phyloP scores from a whole-genome alignment of 2,113 vertebrate species.

The Galbula dea region DNA sequence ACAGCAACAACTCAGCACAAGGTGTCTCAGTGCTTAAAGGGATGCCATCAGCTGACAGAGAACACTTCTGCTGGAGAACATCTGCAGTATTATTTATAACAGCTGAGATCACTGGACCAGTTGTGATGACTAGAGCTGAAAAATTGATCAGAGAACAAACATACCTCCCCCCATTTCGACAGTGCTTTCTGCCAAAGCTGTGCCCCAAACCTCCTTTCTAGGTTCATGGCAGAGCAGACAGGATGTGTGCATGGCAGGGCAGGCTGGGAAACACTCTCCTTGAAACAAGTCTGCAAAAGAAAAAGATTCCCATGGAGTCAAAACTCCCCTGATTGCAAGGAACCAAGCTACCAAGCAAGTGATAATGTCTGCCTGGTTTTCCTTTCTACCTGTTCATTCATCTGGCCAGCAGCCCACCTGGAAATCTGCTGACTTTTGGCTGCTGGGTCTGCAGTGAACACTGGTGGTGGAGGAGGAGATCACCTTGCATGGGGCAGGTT shows the following conservation, averaged over 20 bases:
- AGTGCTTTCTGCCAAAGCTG: not conserved
- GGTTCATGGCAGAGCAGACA: not conserved
- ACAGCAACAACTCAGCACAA: constrained; percentile 16
- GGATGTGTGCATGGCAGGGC: not conserved
- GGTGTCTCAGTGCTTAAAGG: not conserved
- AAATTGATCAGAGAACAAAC: not conserved
- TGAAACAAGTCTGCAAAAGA: not conserved
- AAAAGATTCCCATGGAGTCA: not conserved
- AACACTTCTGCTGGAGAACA: not conserved
- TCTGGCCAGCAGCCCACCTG: not conserved
- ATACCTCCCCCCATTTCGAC: not conserved
- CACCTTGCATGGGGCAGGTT: not conserved
- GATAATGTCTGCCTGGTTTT: not conserved
- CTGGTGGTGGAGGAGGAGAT: not conserved
- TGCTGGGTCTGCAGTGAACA: not conserved
- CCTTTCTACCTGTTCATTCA: not conserved
- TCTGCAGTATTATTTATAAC: not conserved
- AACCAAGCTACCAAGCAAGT: not conserved
- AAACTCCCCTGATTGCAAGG: not conserved
- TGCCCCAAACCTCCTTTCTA: not conserved
- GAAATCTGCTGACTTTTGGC: not conserved
- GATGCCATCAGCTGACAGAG: not conserved
- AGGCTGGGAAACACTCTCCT: not conserved
- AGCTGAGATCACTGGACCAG: not conserved
- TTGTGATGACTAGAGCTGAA: not conserved